These are phyloP conservation scores for Cyanocitta stelleri DNA, from an alignment of 2,113 vertebrate genomes.

Conservation along the genomic window DNA sequence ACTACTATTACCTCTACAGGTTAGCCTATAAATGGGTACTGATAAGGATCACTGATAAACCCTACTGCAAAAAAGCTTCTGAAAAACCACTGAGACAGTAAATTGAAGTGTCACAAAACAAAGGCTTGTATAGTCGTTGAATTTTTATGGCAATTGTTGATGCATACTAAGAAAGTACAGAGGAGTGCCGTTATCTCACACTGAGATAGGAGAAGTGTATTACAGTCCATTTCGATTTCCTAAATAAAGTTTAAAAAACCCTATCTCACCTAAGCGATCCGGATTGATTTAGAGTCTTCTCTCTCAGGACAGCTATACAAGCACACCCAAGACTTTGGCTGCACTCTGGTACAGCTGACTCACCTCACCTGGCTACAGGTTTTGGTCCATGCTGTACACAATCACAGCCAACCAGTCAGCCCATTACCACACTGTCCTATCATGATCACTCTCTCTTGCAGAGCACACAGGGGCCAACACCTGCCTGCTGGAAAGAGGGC, in stretches of 20 bases:
- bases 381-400: not conserved
- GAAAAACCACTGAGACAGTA: not conserved
- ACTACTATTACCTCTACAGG: not conserved
- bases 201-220: not conserved
- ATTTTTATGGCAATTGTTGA: not conserved
- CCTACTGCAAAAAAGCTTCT: not conserved
- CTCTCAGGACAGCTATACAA: not conserved
- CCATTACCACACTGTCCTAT: not conserved
- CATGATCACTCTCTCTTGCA: accelerated
- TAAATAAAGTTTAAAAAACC: not conserved
- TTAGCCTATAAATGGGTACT: not conserved
- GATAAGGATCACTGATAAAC: not conserved
- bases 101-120: not conserved
- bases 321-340: not conserved
- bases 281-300: not conserved
- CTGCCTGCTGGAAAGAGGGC: not conserved
- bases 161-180: not conserved
- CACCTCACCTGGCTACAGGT: accelerated
- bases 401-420: not conserved
- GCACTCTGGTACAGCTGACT: not conserved
- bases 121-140: not conserved
- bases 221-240: not conserved
- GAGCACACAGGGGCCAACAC: not conserved
- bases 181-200: not conserved
- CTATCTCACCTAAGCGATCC: not conserved